Conservation (phyloP, 2,888 invertebrate species). For the Dicyrtoma fusca region DNA sequence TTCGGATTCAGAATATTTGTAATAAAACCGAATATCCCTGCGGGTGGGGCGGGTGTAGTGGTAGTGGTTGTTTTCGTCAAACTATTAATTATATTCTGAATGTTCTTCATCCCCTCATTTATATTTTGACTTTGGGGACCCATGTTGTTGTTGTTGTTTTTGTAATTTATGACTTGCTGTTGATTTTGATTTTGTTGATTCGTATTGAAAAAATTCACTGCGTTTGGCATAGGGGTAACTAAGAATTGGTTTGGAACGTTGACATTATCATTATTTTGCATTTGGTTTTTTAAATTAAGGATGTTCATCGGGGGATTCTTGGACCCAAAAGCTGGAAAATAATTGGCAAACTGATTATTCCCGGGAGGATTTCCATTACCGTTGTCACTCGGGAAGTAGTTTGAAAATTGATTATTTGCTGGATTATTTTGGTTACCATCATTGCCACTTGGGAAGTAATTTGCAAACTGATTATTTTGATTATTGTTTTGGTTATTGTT, state of each 20-base stretch:
- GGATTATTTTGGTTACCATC: background rate
- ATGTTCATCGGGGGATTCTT: no score
- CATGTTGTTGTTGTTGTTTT: slow-evolving; percentile 10
- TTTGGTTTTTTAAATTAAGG: background rate
- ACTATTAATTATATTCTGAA: background rate
- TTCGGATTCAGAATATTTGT: slow-evolving; percentile 19
- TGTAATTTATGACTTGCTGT: no score
- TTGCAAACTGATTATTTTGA: background rate
- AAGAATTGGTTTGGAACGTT: slow-evolving; percentile 2
- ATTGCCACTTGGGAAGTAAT: background rate
- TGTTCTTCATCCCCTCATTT: no score
- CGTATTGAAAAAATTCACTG: slow-evolving; percentile 14
- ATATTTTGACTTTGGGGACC: background rate
- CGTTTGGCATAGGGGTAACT: slow-evolving; percentile 23
- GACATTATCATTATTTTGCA: background rate
- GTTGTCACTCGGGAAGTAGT: no score
- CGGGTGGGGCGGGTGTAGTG: slow-evolving; percentile 4
- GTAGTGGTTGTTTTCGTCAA: slow-evolving; percentile 10
- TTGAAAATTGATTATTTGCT: no score
- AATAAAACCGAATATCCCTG: slow-evolving; percentile 4
- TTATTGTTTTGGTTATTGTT: slow-evolving; percentile 2
- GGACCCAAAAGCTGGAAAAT: no score
- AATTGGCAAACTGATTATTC: no score
- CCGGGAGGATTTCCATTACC: background rate
- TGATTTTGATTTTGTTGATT: background rate